Percentiles rank a stretch among this genome's conserved stretches.
Evolutionary conservation across 2,888 invertebrate genomes (phyloP).

Genomic region (Rhagophthalmus giganteus): DNA sequence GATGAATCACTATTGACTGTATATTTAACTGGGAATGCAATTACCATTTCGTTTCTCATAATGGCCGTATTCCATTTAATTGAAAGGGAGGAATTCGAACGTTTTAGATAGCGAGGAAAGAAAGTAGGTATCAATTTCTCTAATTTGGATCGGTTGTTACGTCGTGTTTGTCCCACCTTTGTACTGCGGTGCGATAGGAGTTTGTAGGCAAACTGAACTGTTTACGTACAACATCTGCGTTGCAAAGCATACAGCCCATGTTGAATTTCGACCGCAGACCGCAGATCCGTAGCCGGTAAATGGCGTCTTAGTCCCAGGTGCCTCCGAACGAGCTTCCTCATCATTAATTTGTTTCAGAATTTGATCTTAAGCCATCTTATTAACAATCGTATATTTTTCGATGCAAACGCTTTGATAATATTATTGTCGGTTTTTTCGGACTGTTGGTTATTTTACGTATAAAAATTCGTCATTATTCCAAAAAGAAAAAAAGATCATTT

Average conservation of each 20-base stretch:
- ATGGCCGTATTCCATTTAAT: constrained; percentile 3
- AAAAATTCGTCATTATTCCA: too few relatives aligned
- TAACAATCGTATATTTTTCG: too few relatives aligned
- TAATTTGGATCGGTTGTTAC: too few relatives aligned
- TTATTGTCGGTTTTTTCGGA: too few relatives aligned
- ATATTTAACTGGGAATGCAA: constrained; percentile 21
- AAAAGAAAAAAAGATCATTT: too few relatives aligned
- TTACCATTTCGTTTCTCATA: constrained; percentile 11
- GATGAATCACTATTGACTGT: constrained; percentile 12
- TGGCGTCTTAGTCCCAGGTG: constrained; percentile 19
- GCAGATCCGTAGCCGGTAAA: constrained; percentile 18
- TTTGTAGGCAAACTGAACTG: constrained; percentile 24
- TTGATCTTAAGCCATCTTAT: constrained; percentile 1
- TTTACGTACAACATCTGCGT: constrained; percentile 30
- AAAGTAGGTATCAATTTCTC: too few relatives aligned
- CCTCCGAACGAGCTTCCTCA: neutral
- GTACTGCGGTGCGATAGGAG: neutral
- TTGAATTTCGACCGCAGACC: constrained; percentile 32
- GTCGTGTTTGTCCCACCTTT: neutral
- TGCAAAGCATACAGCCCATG: constrained; percentile 30
- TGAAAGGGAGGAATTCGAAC: neutral
- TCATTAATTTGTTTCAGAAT: constrained; percentile 14
- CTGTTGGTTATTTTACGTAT: too few relatives aligned
- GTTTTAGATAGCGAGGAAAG: too few relatives aligned
- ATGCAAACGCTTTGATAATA: neutral